Evolutionary conservation across 2,888 invertebrate genomes (phyloP), one percentile per base, ranked within the genome.

Genomic region (Melanargia galathea): DNA sequence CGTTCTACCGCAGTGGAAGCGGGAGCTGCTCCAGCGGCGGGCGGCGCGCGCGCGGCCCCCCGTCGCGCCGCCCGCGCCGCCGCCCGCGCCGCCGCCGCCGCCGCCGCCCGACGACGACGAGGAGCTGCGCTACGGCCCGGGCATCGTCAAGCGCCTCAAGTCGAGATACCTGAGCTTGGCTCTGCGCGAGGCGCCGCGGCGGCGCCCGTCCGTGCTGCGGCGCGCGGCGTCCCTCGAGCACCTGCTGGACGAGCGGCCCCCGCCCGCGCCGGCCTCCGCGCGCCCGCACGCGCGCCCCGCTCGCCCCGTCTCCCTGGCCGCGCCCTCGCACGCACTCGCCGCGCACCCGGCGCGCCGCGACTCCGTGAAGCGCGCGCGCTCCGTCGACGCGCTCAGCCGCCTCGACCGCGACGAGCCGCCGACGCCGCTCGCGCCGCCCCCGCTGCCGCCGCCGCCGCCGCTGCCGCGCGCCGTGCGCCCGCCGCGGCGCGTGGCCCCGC

Each of bases 61-160:
- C 73, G 40, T 68, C 71, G 66, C 72, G 71, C 71, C 75, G 70
- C 60, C 73, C 52, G 52, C 52, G 20, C 52, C 57, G 24, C 78
- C 80, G 18, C 78, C 80, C 40, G 79, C 80, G 26, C 81, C 83
- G 24, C 80, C 82, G 59, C 80, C 81, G 57, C 78, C 83, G 60
- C 79, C 80, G 46, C 75, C 79, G 67, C 62, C 80, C 77, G 82
- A 83, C 76, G 84, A 82, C 52, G 87, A 86, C 71, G 97, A 97
- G 84, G 97, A 97, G 81, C 90, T 97, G 63, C 95, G 95, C 79
- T 97, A 97, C 90, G 97, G 97, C 0, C 97, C 97, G 58, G 97
- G 97, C 63, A 97, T 97, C 79, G 97, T 97, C 43, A 96, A 96
- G 78, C 95, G 95, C 75, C 93, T 97, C 71, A 95, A 96, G 81